Evolutionary conservation across 2,797 vertebrate species (phyloP), one percentile per base, ranked within the genome.

Genomic region (Prionace glauca): DNA sequence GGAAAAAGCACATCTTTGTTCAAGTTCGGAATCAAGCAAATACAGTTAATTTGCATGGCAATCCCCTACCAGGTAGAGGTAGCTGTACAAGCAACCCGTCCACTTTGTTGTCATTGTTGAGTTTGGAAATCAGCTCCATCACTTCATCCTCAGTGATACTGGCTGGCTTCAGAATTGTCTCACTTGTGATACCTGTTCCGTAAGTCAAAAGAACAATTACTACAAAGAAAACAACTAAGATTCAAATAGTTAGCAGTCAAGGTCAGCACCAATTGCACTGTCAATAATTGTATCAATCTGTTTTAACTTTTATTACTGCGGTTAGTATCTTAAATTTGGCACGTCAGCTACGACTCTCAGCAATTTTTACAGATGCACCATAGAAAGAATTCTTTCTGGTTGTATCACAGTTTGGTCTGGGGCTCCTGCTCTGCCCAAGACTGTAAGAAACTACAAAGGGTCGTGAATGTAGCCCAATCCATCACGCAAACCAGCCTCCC

Each of bases 31-130:
- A 1, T 45, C 74, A 36, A 36, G 29, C 29, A 32, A 77, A 77
- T 18, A 74, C 88, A 3, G 56, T 26, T 90, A 29, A n/a, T 7
- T 32, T 0, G 32, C 20, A 0, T 20, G 2, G 11, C 65, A 69
- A 20, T 3, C 7, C 9, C 90, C 96, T 97, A 99, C 99, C 99
- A 81, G 99, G 99, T 56, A 99, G 97, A 69, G 99, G 99, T 7
- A 99, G 98, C 97, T 99, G 99, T n/a, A 99, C 98, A 95, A 99
- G 97, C 24, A 99, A 97, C 26, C 99, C 99, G 0, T 99, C 99
- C 14, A 99, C 98, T 0, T 97, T 97, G 18, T 98, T 96, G 67
- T 99, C 99, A 0, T 98, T 96, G 96, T 99, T 99, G 41, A 99
- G 98, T 88, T 98, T 99, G 96, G 97, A 96, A 88, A 99, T 99